phyloP scores from a whole-genome alignment of 2,797 vertebrate species.

The Cichlasoma orientale region DNA sequence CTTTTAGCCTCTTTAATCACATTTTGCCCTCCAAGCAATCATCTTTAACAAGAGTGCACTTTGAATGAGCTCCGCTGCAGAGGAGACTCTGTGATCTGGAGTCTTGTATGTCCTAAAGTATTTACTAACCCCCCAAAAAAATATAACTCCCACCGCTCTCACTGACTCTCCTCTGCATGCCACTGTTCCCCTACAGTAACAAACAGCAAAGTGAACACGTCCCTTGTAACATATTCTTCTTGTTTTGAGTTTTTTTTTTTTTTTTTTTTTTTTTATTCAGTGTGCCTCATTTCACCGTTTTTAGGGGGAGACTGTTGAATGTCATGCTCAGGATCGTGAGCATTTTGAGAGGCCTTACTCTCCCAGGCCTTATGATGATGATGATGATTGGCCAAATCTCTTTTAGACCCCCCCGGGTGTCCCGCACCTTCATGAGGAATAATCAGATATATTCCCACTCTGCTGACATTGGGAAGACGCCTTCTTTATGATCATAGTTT shows the following conservation, averaged over 20 bases:
- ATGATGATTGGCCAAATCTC: constrained; percentile 51
- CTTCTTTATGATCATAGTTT: constrained; percentile 12
- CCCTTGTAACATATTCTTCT: not conserved
- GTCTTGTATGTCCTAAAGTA: constrained; percentile 41
- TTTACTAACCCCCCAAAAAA: not conserved
- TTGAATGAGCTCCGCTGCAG: constrained; percentile 63
- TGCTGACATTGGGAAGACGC: constrained; percentile 14
- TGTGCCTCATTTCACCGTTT: constrained; percentile 62
- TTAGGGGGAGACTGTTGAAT: constrained; percentile 67
- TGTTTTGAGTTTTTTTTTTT: constrained; percentile 38
- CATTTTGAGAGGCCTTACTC: constrained; percentile 57
- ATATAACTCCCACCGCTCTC: no score
- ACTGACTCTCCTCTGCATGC: constrained; percentile 16
- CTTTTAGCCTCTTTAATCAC: not conserved
- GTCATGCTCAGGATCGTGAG: constrained; percentile 71
- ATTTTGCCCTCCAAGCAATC: constrained; percentile 27
- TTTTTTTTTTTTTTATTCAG: constrained; percentile 48
- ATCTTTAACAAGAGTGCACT: constrained; percentile 72
- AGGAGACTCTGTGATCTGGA: constrained; percentile 37
- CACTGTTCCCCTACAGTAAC: not conserved
- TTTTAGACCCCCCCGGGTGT: constrained; percentile 2
- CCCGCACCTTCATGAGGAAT: not conserved
- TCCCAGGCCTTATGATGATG: constrained; percentile 60
- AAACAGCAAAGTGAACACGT: not conserved
- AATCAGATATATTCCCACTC: constrained; percentile 10